phyloP scores from a whole-genome alignment of 2,797 vertebrate genomes.

The Acropternis orthonyx region DNA sequence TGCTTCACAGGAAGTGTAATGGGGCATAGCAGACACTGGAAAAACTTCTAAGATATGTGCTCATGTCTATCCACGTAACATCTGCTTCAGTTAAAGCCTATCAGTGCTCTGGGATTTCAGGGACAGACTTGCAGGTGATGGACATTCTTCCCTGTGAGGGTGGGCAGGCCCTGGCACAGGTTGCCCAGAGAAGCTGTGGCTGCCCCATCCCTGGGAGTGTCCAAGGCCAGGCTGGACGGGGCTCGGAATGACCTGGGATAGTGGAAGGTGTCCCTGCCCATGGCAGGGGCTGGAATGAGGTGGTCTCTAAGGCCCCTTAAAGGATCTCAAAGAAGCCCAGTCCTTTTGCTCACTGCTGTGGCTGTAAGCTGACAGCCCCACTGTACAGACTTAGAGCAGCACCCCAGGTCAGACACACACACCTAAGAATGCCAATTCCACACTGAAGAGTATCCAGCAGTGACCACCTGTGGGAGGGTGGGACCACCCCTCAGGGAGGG shows the following conservation, averaged over 20 bases:
- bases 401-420: not conserved
- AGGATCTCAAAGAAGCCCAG: not conserved
- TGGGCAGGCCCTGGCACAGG: not conserved
- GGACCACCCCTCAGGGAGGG: rapidly evolving
- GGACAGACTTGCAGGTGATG: not conserved
- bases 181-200: not conserved
- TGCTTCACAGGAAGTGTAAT: slow-evolving; percentile 12
- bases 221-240: not conserved
- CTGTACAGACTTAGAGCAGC: rapidly evolving
- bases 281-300: not conserved
- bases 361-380: not conserved
- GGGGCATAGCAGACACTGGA: not conserved
- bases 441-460: not conserved
- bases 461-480: not conserved
- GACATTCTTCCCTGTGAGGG: not conserved
- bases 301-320: not conserved
- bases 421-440: not conserved
- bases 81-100: not conserved
- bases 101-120: not conserved
- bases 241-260: not conserved
- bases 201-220: not conserved
- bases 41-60: not conserved
- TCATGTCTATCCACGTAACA: not conserved
- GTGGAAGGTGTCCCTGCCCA: not conserved
- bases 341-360: not conserved